These are phyloP conservation scores for Mycteria americana DNA, from an alignment of 2,797 vertebrate species.

Conservation along the genomic window DNA sequence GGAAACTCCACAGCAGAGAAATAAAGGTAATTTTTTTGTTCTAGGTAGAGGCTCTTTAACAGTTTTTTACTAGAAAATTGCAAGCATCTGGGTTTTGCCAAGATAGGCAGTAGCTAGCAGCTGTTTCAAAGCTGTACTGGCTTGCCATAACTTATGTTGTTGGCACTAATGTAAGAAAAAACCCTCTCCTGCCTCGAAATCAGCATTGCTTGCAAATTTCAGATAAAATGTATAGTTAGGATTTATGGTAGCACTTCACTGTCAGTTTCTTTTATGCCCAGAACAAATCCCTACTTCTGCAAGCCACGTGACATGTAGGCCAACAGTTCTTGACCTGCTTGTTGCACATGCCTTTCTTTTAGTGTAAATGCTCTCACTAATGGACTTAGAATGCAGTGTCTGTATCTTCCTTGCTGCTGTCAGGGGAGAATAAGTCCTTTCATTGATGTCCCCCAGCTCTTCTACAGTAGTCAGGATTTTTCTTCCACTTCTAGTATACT, in stretches of 20 bases:
- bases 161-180: neutral
- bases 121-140: neutral
- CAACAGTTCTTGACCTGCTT: neutral
- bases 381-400: neutral
- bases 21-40: constrained; percentile 77
- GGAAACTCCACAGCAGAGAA: constrained; percentile 76
- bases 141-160: neutral
- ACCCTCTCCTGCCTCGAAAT: neutral
- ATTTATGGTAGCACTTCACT: neutral
- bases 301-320: neutral
- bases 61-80: neutral
- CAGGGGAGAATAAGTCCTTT: neutral
- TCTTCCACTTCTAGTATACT: neutral
- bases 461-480: neutral
- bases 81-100: neutral
- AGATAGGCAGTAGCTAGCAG: neutral
- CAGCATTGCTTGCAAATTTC: neutral
- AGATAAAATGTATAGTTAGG: neutral
- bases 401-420: neutral
- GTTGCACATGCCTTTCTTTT: neutral
- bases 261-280: neutral
- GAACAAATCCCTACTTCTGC: neutral
- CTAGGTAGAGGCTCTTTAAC: neutral
- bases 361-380: neutral
- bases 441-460: neutral